Conservation (phyloP, 2,888 invertebrate species). For the Allophyes oxyacanthae region DNA sequence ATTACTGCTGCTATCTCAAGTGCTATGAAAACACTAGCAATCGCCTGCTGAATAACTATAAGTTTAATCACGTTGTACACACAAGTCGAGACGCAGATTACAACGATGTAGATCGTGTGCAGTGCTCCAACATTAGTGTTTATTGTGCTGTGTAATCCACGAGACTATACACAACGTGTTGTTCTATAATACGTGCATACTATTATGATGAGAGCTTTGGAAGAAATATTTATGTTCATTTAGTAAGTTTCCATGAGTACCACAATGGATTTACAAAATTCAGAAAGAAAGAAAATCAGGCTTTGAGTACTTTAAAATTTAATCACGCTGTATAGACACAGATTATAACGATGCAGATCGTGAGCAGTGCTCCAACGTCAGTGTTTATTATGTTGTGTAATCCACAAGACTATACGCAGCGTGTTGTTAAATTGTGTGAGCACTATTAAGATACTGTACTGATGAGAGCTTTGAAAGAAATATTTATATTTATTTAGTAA, state of each 20-base stretch:
- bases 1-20: conserved; percentile 7
- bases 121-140: conserved; percentile 34
- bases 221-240: too few relatives aligned
- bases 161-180: conserved; percentile 8
- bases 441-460: background rate
- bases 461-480: too few relatives aligned
- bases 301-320: too few relatives aligned
- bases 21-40: conserved; percentile 45
- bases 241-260: too few relatives aligned
- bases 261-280: too few relatives aligned
- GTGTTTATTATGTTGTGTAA: conserved; percentile 39
- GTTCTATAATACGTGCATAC: background rate
- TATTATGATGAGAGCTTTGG: background rate
- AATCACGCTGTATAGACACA: too few relatives aligned
- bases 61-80: conserved; percentile 29
- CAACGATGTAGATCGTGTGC: conserved; percentile 16
- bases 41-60: conserved; percentile 21
- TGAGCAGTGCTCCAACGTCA: conserved; percentile 15
- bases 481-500: too few relatives aligned
- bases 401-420: conserved; percentile 7
- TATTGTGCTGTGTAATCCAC: conserved; percentile 31
- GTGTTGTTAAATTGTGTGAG: background rate
- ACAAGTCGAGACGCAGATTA: conserved; percentile 28
- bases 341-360: too few relatives aligned
- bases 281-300: too few relatives aligned